Conservation (phyloP, 2,113 vertebrate genomes). For the Tragelaphus buxtoni region DNA sequence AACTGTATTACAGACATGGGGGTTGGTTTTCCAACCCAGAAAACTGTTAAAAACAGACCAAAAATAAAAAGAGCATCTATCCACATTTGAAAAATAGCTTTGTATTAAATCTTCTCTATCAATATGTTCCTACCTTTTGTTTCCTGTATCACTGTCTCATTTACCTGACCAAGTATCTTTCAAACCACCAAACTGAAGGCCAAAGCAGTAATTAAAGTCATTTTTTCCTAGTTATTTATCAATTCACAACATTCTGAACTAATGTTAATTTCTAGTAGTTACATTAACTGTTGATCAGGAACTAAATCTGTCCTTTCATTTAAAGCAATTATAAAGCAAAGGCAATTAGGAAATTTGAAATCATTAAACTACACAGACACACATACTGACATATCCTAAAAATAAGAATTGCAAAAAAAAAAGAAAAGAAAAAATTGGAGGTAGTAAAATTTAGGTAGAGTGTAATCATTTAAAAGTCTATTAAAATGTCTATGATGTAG, state of each 20-base stretch:
- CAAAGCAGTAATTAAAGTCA: neutral
- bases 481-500: slow-evolving; percentile 35
- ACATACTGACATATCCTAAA: slow-evolving; percentile 12
- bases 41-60: neutral
- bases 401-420: neutral
- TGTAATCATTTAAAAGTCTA: slow-evolving; percentile 24
- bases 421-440: too few relatives aligned
- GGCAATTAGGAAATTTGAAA: slow-evolving; percentile 9
- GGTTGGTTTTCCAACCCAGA: neutral
- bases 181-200: neutral
- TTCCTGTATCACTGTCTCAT: neutral
- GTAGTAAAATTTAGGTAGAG: slow-evolving; percentile 50
- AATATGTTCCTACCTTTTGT: neutral
- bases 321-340: slow-evolving; percentile 12
- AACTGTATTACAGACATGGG: neutral
- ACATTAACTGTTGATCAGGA: neutral
- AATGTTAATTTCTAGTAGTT: slow-evolving; percentile 7
- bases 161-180: neutral
- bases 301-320: neutral
- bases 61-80: neutral
- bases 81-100: neutral
- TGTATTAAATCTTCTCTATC: neutral
- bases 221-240: neutral
- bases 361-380: neutral
- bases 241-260: neutral